A percentile compares a stretch with the other conserved stretches of the same genome.
Conservation (phyloP, 2,888 invertebrate species). For the Monoplex corrugatus region DNA sequence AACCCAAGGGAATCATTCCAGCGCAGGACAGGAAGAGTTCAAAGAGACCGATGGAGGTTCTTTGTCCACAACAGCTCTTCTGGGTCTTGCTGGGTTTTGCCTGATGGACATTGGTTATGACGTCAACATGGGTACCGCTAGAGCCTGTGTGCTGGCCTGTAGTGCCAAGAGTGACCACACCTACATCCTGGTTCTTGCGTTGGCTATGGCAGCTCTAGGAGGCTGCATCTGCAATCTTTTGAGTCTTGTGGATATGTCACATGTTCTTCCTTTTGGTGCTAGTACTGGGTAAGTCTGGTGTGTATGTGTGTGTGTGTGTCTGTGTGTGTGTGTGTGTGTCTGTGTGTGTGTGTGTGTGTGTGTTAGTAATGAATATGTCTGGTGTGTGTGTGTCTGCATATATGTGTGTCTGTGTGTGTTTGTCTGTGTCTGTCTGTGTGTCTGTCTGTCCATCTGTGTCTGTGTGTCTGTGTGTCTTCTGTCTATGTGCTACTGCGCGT, state of each 20-base stretch:
- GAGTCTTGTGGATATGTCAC: slow-evolving; percentile 32
- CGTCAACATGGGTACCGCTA: neutral
- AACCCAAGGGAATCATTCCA: too few species aligned
- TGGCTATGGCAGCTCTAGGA: slow-evolving; percentile 19
- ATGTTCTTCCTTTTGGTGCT: neutral
- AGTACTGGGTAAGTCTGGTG: neutral
- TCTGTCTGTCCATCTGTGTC: neutral
- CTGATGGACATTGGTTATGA: slow-evolving; percentile 31
- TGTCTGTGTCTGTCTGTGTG: neutral
- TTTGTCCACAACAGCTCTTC: slow-evolving; percentile 6
- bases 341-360: too few species aligned
- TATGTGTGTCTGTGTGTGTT: too few species aligned
- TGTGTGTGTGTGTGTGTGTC: too few species aligned
- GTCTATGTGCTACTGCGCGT: too few species aligned
- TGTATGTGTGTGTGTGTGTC: too few species aligned
- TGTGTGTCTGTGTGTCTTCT: neutral
- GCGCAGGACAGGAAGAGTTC: too few species aligned
- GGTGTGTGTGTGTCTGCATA: too few species aligned
- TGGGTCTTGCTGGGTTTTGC: neutral
- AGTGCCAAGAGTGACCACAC: neutral
- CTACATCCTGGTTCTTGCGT: neutral
- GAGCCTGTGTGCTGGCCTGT: slow-evolving; percentile 19
- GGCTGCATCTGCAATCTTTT: slow-evolving; percentile 26
- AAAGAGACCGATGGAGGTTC: neutral
- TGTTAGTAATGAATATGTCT: too few species aligned